phyloP scores from a whole-genome alignment of 30 jellyfish, hydroid and myxozoan genomes.

The Rhopilema esculentum region DNA sequence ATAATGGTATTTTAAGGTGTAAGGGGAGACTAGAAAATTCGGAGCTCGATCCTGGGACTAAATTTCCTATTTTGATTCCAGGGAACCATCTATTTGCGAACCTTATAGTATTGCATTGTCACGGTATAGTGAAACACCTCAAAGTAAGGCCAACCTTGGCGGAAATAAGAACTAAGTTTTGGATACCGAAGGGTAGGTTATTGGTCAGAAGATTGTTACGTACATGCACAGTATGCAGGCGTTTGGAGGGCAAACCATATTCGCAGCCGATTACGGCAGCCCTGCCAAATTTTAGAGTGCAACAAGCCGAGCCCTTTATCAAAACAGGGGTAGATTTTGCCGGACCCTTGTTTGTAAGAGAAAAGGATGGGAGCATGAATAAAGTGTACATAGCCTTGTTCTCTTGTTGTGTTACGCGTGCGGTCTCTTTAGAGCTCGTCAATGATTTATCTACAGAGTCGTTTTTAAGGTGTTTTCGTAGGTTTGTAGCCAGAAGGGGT shows the following conservation, averaged over 20 bases:
- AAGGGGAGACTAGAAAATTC: too few relatives aligned
- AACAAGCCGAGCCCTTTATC: conserved; percentile 10
- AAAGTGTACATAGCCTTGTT: too few relatives aligned
- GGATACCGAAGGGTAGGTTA: conserved; percentile 26
- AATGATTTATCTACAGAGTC: conserved; percentile 9
- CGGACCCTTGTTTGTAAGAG: too few relatives aligned
- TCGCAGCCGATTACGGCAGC: conserved; percentile 30
- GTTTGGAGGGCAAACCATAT: conserved; percentile 8
- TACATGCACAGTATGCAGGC: conserved; percentile 1
- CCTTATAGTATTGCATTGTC: conserved; percentile 4
- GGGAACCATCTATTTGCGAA: not conserved
- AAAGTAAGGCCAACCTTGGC: conserved; percentile 24
- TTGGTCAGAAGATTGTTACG: conserved; percentile 23
- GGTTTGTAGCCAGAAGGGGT: not conserved
- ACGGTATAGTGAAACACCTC: conserved; percentile 17
- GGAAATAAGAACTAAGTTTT: conserved; percentile 14
- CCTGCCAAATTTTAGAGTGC: conserved; percentile 10
- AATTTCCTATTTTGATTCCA: conserved; percentile 19
- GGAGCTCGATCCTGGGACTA: too few relatives aligned
- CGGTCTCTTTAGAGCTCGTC: too few relatives aligned
- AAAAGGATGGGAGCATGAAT: too few relatives aligned
- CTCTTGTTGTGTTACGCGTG: too few relatives aligned
- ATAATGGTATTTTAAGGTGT: too few relatives aligned
- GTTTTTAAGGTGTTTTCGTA: not conserved
- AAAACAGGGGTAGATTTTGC: conserved; percentile 36